Percentiles rank a stretch among this genome's conserved stretches.
These are phyloP conservation scores for Proterorhinus semilunaris DNA, from an alignment of 2,113 vertebrate species.

Conservation along the genomic window DNA sequence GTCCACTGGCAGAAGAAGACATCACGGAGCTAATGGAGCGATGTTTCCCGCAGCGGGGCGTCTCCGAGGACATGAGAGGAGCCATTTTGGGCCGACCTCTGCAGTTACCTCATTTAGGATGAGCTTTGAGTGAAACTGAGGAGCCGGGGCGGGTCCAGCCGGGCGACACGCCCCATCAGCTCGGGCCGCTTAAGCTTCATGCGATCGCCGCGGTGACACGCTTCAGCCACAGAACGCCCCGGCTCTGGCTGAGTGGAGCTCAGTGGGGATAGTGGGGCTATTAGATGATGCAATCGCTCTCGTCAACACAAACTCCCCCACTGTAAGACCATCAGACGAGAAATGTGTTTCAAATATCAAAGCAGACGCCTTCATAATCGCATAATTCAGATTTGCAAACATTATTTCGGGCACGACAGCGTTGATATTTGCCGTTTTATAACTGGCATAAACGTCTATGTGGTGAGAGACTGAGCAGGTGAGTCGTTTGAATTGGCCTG, in stretches of 20 bases:
- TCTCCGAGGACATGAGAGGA: constrained; percentile 12
- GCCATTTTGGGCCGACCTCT: constrained; percentile 10
- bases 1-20: constrained; percentile 8
- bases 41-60: constrained; percentile 10
- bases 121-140: constrained; percentile 31
- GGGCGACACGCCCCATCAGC: background rate
- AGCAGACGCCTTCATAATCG: no score
- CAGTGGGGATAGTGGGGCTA: no score
- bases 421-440: no score
- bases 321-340: no score
- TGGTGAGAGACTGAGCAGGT: no score
- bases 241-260: background rate
- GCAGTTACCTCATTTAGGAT: background rate
- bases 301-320: no score
- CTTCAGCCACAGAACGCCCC: background rate
- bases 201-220: background rate
- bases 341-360: no score
- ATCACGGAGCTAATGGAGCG: constrained; percentile 15
- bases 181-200: background rate
- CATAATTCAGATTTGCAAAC: no score
- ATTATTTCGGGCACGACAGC: no score
- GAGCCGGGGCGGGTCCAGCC: background rate
- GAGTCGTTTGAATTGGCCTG: no score
- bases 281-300: no score
- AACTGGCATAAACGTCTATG: no score